Percentiles rank a stretch among this genome's conserved stretches.
These are phyloP conservation scores for Limnothrissa miodon DNA, from an alignment of 2,113 vertebrate genomes.

Conservation along the genomic window DNA sequence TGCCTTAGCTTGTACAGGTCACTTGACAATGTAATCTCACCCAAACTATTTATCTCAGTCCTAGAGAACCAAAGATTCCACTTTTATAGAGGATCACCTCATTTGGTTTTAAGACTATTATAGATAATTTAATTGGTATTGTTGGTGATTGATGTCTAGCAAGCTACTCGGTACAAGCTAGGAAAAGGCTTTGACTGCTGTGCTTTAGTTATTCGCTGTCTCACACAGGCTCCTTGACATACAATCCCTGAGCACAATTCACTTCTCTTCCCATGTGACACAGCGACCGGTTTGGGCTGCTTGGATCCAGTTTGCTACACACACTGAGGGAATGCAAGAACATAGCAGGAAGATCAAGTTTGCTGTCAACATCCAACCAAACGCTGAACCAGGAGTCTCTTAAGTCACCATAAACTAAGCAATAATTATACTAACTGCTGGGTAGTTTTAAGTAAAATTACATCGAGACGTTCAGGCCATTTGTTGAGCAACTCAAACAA, in stretches of 20 bases:
- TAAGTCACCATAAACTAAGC: neutral
- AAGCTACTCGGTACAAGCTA: neutral
- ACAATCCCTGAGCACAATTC: constrained; percentile 19
- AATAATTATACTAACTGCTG: too few species aligned
- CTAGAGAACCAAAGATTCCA: too few species aligned
- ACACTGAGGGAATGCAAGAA: neutral
- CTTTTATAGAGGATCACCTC: too few species aligned
- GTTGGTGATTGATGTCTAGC: too few species aligned
- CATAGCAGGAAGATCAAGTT: neutral
- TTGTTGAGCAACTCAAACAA: too few species aligned
- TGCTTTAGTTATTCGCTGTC: neutral
- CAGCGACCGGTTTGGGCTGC: constrained; percentile 20
- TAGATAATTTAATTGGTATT: too few species aligned
- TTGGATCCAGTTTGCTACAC: constrained; percentile 3
- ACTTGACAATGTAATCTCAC: too few species aligned
- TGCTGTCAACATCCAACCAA: neutral
- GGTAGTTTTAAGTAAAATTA: too few species aligned
- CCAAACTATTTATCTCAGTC: too few species aligned
- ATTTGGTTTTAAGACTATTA: too few species aligned
- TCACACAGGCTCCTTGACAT: constrained; percentile 13
- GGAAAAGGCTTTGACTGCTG: neutral
- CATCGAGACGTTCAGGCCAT: too few species aligned
- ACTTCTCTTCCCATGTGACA: neutral
- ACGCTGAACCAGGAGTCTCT: neutral
- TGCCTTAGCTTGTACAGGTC: too few species aligned